phyloP scores from a whole-genome alignment of 2,888 invertebrate species.

The Mactromeris polynyma region DNA sequence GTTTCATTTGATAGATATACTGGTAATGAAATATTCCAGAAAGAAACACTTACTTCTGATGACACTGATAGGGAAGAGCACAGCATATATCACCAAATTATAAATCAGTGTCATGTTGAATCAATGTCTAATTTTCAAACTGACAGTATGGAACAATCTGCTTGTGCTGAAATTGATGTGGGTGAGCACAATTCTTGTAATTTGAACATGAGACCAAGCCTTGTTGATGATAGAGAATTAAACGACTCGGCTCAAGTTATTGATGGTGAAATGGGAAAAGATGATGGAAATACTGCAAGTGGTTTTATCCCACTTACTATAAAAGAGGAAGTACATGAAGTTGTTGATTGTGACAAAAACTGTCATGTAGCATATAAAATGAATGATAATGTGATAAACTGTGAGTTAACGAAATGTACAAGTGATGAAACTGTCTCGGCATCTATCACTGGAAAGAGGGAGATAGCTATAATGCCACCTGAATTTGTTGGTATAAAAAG shows the following conservation, averaged over 20 bases:
- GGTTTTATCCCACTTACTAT: not conserved
- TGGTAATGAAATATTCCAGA: conserved; percentile 11
- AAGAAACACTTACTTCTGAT: not conserved
- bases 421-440: not conserved
- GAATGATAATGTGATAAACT: not conserved
- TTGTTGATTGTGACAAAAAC: not conserved
- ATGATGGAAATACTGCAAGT: not conserved
- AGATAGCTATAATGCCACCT: not conserved
- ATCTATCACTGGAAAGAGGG: not conserved
- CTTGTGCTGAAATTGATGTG: not conserved
- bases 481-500: not conserved
- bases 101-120: not conserved
- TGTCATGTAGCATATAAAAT: not conserved
- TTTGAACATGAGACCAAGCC: not conserved
- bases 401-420: not conserved
- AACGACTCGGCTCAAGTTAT: not conserved
- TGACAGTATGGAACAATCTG: not conserved
- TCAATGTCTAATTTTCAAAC: not conserved
- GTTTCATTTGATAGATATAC: not conserved
- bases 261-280: not conserved
- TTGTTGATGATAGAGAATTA: not conserved
- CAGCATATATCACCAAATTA: not conserved
- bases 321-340: not conserved
- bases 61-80: not conserved
- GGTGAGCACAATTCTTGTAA: not conserved